Evolutionary conservation across 1,140 invertebrate species (phyloP).

Genomic region (Trypoxylus dichotomus): DNA sequence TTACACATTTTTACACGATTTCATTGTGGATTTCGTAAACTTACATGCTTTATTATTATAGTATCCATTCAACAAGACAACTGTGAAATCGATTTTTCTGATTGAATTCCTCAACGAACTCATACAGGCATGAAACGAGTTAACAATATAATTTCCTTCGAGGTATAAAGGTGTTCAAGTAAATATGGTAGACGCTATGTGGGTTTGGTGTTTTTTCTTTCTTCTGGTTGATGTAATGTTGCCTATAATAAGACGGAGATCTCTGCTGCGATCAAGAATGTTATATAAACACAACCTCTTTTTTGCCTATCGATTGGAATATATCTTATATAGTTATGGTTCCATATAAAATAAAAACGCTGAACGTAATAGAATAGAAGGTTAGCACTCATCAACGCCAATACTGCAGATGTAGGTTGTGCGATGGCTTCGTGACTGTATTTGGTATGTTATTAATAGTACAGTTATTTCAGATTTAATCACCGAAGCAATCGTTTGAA

Average conservation of each 20-base stretch:
- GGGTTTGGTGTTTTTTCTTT: background rate
- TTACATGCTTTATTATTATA: background rate
- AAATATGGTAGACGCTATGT: background rate
- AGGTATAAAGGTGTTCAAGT: background rate
- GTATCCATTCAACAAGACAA: background rate
- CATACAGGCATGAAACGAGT: background rate
- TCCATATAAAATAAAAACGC: background rate
- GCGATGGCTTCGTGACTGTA: background rate
- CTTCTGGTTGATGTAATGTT: background rate
- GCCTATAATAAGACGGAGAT: background rate
- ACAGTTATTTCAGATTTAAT: no score
- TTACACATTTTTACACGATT: background rate
- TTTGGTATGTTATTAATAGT: background rate
- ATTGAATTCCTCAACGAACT: background rate
- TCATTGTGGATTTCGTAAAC: background rate
- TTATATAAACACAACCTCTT: background rate
- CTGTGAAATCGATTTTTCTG: conserved; percentile 2
- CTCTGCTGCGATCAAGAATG: background rate
- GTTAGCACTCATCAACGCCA: background rate
- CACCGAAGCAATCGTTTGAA: no score
- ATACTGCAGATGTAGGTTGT: background rate
- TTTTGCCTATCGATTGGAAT: background rate
- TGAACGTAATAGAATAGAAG: background rate
- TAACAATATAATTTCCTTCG: background rate
- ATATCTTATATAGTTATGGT: background rate